Base-by-base conservation (phyloP, 2,113 vertebrate genomes). In the Festucalex cinctus region DNA sequence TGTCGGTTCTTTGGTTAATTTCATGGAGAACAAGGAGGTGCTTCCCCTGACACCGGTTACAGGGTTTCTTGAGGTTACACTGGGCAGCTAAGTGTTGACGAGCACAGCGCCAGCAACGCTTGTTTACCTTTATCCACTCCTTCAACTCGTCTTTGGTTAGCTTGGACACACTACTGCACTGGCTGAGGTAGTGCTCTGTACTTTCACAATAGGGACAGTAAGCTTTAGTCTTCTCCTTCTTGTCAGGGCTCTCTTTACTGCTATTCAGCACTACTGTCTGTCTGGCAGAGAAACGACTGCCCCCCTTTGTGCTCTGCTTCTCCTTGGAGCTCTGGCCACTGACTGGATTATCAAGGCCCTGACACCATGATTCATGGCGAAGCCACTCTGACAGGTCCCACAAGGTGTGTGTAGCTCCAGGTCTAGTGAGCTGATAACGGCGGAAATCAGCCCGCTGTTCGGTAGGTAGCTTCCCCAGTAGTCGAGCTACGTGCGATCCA, bases 401-500 rank as follows among this genome's bases (percentile, higher is more conserved):
- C 10, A 74, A 57, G 2, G 58, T 70, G 26, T 74, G 43, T 3
- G 24, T 59, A 0, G 60, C 9, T 5, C 24, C 62, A 8, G 46
- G 14, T n/a, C 4, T 24, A 6, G 61, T 36, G 5, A 63, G 36
- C 64, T 59, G 65, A 13, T 73, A 37, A 0, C 56, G 14, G 8
- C 49, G 16, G 36, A 73, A 71, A 5, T 70, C 26, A 17, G 68
- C 41, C 1, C 53, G 6, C 49, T 63, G 60, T 32, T 72, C 46
- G 12, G 65, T 20, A 4, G 68, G 63, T 0, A 71, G 64, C 19
- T 70, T 73, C 12, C 28, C 65, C 41, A 68, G 26, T 3, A 71
- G 64, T 1, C 68, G 7, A 16, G 46, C 59, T 14, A 75, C 65
- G 54, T 81, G 72, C 14, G 63, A 77, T 3, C 74, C 28, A 41